phyloP scores from a whole-genome alignment of 1,140 invertebrate genomes.

The Oreohelix idahoensis region DNA sequence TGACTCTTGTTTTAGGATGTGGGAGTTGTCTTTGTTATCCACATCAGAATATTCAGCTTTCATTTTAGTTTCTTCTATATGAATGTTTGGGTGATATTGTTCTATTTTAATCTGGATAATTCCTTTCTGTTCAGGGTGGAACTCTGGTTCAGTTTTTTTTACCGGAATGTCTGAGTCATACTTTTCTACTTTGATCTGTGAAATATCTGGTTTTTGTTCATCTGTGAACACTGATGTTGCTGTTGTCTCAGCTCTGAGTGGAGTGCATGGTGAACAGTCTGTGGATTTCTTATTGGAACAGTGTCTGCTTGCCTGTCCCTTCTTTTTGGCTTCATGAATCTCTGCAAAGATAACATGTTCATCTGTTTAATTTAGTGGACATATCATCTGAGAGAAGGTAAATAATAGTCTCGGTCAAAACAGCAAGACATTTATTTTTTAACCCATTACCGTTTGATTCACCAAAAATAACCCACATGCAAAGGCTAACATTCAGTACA shows the following conservation, averaged over 20 bases:
- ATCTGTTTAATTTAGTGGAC: no score
- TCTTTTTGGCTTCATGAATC: slow-evolving; percentile 62
- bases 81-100: no score
- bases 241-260: slow-evolving; percentile 40
- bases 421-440: no score
- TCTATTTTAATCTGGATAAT: no score
- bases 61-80: no score
- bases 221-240: slow-evolving; percentile 20
- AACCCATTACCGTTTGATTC: no score
- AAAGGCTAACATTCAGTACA: no score
- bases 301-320: slow-evolving; percentile 59
- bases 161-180: slow-evolving; percentile 12
- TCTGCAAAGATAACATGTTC: slow-evolving; percentile 53
- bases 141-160: neutral
- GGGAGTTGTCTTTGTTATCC: neutral
- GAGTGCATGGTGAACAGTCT: slow-evolving; percentile 18
- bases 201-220: slow-evolving; percentile 2
- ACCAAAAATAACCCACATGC: no score
- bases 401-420: no score
- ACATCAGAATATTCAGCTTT: neutral
- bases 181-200: slow-evolving; percentile 24
- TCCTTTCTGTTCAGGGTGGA: no score
- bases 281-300: slow-evolving; percentile 42
- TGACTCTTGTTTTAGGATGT: neutral
- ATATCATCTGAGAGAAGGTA: no score